Evolutionary conservation across 1,140 invertebrate species (phyloP), one percentile per base, ranked within the genome.

Genomic region (Drosophila nigromelanica): DNA sequence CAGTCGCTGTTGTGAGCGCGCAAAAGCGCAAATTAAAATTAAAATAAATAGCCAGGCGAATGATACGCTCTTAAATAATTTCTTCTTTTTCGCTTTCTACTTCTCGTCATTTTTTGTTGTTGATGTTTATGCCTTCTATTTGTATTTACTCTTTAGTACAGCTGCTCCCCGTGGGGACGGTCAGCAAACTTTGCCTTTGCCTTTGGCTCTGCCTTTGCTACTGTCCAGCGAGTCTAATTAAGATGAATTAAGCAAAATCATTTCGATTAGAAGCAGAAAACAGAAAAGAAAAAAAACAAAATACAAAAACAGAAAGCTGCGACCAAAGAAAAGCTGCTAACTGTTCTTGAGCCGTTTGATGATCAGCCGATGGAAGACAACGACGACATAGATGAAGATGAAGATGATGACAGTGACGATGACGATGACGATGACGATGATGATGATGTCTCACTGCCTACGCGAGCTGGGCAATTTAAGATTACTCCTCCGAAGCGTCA

Each of bases 171-270:
- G 18, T 24, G 11, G 43, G 11, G 43, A 68, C 81, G 78, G 82
- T 82, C 78, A 86, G 82, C 75, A 73, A 86, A 86, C 82, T 86
- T 75, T 69, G 74, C 51, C 61, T 66, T 42, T 56, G 59, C 45
- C 45, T 43, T 69, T 62, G 52, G 33, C 63, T 50, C 24, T 43
- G 18, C 12, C 55, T 58, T 40, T 24, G 24, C 27, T n/a, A 54
- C 63, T 68, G 67, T 63, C 18, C 33, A 40, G 61, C 74, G 73
- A 64, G 62, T 89, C 85, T 89, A 89, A 89, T 89, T 89, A 89
- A 89, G 83, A 89, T 89, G 85, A 89, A 89, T 89, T 89, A 89
- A 89, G 83, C 83, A 89, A 89, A 89, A 89, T 89, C 83, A 89
- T 89, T 89, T 89, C 83, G 83, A 89, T 89, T 89, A 89, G 83